Base-by-base conservation (phyloP, 2,113 vertebrate species). In the Cebidichthys violaceus region DNA sequence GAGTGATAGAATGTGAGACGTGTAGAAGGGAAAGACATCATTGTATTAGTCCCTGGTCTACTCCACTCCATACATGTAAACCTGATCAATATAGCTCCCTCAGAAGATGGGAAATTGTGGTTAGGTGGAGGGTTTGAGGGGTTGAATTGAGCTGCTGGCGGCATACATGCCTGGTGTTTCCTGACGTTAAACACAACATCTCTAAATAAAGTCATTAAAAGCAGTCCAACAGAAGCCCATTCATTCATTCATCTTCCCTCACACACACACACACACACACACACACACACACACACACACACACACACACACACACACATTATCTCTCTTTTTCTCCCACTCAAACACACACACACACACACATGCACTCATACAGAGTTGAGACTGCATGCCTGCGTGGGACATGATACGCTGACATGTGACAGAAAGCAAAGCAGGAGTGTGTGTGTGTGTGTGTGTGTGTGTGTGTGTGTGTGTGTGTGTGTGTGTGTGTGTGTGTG, bases 111-210 rank as follows among this genome's bases (percentile, higher is more conserved):
- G 95, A 95, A 95, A 59, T 17, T 43, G 57, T 82, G 77, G 71
- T 60, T 82, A 62, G 74, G 54, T 52, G 2, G 18, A 57, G 20
- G 47, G 41, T 81, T 86, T 52, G n/a, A 64, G 74, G 70, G 61
- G 54, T 59, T 94, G 91, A 96, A 96, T 94, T 92, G 93, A 92
- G 92, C 90, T 95, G 95, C 95, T 96, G 96, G 94, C 94, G 90
- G 86, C 94, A 93, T 93, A 95, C 95, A 94, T 92, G 95, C 95
- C 90, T 94, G 94, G 86, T 95, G 94, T 97, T 97, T 97, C 96
- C 96, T 96, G 96, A 97, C 92, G 94, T 97, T 96, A 97, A 96
- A 95, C 96, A 96, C 93, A 96, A 94, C 96, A 96, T 96, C 94
- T 96, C 91, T 95, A 96, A 97, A 97, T 82, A 95, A 96, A 96